Evolutionary conservation across 2,797 vertebrate genomes (phyloP).

Genomic region (Bradypodion ventrale): DNA sequence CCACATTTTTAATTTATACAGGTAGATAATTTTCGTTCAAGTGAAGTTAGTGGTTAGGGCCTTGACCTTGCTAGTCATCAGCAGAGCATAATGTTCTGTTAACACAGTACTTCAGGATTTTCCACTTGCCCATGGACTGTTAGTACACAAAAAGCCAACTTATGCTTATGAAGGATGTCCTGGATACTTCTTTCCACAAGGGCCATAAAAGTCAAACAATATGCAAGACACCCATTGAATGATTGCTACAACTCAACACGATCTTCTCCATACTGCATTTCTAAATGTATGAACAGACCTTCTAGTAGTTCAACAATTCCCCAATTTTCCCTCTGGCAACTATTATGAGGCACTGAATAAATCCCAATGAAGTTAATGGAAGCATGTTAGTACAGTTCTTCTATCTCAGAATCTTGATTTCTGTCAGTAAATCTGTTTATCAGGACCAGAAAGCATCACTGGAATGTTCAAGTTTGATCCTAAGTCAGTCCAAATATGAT

Average conservation of each 20-base stretch:
- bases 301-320: not conserved
- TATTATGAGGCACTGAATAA: not conserved
- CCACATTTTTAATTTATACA: not conserved
- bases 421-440: not conserved
- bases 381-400: not conserved
- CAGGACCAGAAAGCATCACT: not conserved
- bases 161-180: no score
- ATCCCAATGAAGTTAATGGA: not conserved
- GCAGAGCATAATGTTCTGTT: no score
- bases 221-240: no score
- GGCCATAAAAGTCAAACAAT: no score
- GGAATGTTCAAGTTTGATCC: not conserved
- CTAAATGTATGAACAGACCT: not conserved
- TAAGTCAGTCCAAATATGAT: not conserved
- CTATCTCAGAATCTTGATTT: not conserved
- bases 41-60: not conserved
- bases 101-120: no score
- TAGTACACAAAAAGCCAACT: no score
- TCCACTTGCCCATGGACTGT: no score
- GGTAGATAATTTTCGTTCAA: not conserved
- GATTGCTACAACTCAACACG: no score
- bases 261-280: not conserved
- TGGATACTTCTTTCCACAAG: no score
- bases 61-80: no score
- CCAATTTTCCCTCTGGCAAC: not conserved